Conservation (phyloP, 2,797 vertebrate genomes). For the Vireo griseus region DNA sequence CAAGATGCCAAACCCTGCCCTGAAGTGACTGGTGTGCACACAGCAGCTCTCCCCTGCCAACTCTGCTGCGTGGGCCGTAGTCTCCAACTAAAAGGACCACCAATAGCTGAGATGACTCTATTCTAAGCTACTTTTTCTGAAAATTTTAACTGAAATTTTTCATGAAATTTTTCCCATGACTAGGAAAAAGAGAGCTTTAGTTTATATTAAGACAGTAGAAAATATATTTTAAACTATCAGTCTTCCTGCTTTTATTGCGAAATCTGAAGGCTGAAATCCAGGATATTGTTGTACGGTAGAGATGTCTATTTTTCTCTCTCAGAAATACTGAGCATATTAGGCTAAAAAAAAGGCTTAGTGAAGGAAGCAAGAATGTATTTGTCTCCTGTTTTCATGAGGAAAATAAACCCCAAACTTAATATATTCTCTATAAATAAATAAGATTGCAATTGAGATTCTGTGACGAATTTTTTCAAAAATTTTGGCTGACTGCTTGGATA, state of each 20-base stretch:
- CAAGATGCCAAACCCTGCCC: not conserved
- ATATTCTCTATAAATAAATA: not conserved
- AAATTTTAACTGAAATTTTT: not conserved
- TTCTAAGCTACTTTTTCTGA: too few species aligned
- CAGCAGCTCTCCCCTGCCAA: not conserved
- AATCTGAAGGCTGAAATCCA: not conserved
- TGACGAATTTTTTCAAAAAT: not conserved
- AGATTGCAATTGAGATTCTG: not conserved
- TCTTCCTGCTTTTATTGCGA: not conserved
- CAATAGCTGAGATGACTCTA: not conserved
- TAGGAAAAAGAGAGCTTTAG: not conserved
- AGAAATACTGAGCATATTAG: not conserved
- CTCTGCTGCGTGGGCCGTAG: not conserved
- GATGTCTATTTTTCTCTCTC: not conserved
- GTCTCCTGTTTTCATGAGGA: not conserved
- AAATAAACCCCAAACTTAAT: accelerated
- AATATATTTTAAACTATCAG: not conserved
- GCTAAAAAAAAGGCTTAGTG: not conserved
- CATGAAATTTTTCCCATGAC: not conserved
- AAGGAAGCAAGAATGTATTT: not conserved
- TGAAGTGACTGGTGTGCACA: not conserved
- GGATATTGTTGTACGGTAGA: not conserved
- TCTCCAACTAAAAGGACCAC: not conserved
- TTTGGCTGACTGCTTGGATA: not conserved
- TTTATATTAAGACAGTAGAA: not conserved